Base-by-base conservation (phyloP, 2,797 vertebrate genomes). In the Xyrichtys novacula region DNA sequence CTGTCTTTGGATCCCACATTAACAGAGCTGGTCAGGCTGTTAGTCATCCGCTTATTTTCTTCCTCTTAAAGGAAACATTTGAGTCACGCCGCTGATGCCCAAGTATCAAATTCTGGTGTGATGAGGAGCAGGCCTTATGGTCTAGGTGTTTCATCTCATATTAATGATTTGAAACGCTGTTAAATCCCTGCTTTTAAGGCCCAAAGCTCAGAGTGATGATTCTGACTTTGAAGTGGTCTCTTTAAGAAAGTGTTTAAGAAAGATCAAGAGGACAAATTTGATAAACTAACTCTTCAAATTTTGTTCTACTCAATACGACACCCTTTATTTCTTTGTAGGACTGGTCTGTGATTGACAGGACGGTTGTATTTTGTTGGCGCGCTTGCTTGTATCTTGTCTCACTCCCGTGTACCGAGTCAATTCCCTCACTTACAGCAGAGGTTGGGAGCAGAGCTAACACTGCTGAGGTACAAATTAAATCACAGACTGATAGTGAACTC, bases 211-310 rank as follows among this genome's bases (percentile, higher is more conserved):
- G 79, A 81, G 55, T 60, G 77, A 83, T 73, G 53, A 70, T 73
- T 74, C 74, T 86, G 81, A 76, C 88, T 89, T 83, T 84, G 85
- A 89, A 88, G 86, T 65, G 53, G 68, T 57, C 81, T 84, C 75
- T 75, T 22, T 5, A 80, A 85, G 84, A 74, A 65, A 40, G 52
- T 63, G 47, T n/a, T 22, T 31, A 66, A 66, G 44, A 44, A 28
- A 0, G 34, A 53, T 48, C 15, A 12, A 1, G 16, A 0, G 14
- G 11, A 19, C 22, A 0, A 2, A 28, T 47, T 42, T 64, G 26
- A 53, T 46, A 52, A 68, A 23, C 40, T 46, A 46, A n/a, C n/a
- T n/a, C n/a, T n/a, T n/a, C n/a, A n/a, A n/a, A n/a, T n/a, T n/a
- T n/a, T n/a, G 8, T 8, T 34, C 44, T n/a, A 8, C 1, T 71